phyloP scores from a whole-genome alignment of 2,888 invertebrate genomes.

The Notodonta dromedarius region DNA sequence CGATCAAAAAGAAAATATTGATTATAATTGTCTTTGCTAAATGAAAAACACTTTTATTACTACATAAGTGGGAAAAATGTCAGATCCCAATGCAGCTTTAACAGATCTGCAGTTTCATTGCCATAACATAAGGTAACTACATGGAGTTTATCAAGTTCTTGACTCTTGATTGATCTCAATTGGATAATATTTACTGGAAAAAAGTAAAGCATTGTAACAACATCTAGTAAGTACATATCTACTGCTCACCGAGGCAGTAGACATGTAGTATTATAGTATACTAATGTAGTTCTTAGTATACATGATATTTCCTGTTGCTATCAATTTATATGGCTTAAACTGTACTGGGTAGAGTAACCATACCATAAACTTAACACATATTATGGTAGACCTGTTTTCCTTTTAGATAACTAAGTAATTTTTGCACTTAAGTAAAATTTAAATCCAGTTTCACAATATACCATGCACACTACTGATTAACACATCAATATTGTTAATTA shows the following conservation, averaged over 20 bases:
- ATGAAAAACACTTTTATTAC: too few species aligned
- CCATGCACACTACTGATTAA: not conserved
- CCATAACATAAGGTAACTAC: not conserved
- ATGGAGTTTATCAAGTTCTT: not conserved
- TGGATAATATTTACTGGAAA: constrained; percentile 21
- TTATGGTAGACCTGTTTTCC: not conserved
- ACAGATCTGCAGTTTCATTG: not conserved
- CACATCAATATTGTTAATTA: too few species aligned
- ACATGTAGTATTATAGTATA: too few species aligned
- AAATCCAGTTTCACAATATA: not conserved
- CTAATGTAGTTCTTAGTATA: too few species aligned
- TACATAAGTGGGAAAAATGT: too few species aligned
- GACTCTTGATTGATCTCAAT: constrained; percentile 31
- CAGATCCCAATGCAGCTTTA: not conserved
- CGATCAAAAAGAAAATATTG: too few species aligned
- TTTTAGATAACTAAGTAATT: not conserved
- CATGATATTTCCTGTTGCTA: too few species aligned
- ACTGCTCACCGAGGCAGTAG: not conserved
- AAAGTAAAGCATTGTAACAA: not conserved
- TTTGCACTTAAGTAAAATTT: not conserved
- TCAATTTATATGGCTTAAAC: too few species aligned
- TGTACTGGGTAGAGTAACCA: too few species aligned
- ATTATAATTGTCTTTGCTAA: too few species aligned
- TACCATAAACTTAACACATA: not conserved
- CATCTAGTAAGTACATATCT: not conserved